phyloP scores from a whole-genome alignment of 1,140 invertebrate genomes.

The Drosophila quadrilineata region DNA sequence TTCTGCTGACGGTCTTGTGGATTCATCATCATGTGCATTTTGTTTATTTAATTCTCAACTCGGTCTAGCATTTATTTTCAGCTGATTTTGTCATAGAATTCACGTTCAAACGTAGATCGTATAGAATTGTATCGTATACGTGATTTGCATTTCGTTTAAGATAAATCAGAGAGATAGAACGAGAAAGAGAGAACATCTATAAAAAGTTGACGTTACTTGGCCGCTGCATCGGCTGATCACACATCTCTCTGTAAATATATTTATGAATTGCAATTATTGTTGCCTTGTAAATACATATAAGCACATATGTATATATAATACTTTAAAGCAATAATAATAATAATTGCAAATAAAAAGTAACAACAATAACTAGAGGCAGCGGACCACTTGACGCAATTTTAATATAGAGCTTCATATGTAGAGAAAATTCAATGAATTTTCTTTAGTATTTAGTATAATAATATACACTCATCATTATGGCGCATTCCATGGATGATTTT shows the following conservation, averaged over 20 bases:
- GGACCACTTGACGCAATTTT: conserved; percentile 35
- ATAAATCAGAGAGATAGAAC: conserved; percentile 11
- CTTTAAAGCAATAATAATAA: conserved; percentile 14
- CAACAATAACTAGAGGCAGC: conserved; percentile 25
- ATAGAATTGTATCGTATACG: neutral
- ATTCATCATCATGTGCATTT: conserved; percentile 13
- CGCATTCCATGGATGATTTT: conserved; percentile 2
- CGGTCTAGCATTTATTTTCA: conserved; percentile 42
- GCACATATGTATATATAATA: conserved; percentile 8
- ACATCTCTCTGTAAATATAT: neutral
- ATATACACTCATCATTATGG: neutral
- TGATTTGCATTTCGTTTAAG: conserved; percentile 21
- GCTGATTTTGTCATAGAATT: conserved; percentile 34
- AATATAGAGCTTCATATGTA: conserved; percentile 7
- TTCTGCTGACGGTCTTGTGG: conserved; percentile 3
- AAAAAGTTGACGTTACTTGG: conserved; percentile 13
- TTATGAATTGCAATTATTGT: conserved; percentile 5
- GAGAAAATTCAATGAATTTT: conserved; percentile 4
- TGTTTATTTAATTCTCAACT: conserved; percentile 4
- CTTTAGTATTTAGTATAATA: neutral
- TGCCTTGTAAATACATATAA: too few relatives aligned
- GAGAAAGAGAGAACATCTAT: conserved; percentile 20
- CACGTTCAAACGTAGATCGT: neutral
- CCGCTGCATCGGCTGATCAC: neutral
- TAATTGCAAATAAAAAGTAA: conserved; percentile 18